phyloP scores from a whole-genome alignment of 1,140 invertebrate species.

The Platorchestia sp. region DNA sequence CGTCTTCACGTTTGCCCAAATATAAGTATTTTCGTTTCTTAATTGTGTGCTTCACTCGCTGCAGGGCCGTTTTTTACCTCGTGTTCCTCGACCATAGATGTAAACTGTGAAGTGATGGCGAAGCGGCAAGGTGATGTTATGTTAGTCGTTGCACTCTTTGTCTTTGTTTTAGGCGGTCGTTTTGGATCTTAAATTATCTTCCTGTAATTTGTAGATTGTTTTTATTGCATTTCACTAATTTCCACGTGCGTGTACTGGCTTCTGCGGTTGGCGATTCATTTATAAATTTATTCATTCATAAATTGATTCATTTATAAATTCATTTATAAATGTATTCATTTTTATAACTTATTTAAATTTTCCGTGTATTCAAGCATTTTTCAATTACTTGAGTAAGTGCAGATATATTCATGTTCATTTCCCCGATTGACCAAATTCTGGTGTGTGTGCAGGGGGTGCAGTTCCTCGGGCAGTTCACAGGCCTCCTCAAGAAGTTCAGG shows the following conservation, averaged over 20 bases:
- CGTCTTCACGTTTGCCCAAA: neutral
- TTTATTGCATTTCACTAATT: too few relatives aligned
- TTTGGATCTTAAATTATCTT: neutral
- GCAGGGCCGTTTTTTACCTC: neutral
- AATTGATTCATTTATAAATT: neutral
- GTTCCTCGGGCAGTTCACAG: constrained; percentile 49
- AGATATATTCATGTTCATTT: neutral
- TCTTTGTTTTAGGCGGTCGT: neutral
- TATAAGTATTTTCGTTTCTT: neutral
- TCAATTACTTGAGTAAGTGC: too few relatives aligned
- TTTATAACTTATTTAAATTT: neutral
- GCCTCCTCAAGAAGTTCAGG: constrained; percentile 40
- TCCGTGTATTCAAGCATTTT: neutral
- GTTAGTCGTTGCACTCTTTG: neutral
- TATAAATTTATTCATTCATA: too few relatives aligned
- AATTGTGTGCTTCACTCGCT: neutral
- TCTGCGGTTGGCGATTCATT: too few relatives aligned
- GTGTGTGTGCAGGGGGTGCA: constrained; percentile 7
- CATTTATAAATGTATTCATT: neutral
- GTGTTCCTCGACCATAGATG: neutral
- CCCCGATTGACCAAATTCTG: neutral
- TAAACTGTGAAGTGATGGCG: neutral
- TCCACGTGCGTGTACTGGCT: too few relatives aligned
- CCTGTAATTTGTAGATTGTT: too few relatives aligned
- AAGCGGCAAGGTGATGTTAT: neutral